These are phyloP conservation scores for Garrulus glandarius DNA, from an alignment of 2,797 vertebrate species.

Conservation along the genomic window DNA sequence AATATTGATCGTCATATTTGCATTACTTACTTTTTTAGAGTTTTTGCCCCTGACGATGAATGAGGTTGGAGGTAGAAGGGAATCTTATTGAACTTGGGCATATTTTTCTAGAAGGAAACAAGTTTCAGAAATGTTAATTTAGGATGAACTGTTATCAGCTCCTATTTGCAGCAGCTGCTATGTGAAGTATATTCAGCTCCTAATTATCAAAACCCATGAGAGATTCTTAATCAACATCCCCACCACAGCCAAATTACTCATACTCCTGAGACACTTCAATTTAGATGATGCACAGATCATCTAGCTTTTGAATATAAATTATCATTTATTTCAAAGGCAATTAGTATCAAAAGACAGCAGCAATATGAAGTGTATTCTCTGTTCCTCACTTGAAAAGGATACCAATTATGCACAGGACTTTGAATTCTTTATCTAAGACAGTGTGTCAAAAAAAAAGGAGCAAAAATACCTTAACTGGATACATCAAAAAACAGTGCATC, in stretches of 20 bases:
- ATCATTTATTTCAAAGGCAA: conserved; percentile 5
- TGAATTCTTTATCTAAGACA: background rate
- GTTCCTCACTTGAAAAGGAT: background rate
- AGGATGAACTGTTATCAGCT: background rate
- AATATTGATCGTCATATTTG: background rate
- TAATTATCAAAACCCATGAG: conserved; percentile 19
- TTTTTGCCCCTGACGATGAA: conserved; percentile 98
- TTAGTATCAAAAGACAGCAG: background rate
- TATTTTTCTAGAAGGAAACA: conserved; percentile 91
- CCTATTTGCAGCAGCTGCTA: background rate
- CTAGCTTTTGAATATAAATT: background rate
- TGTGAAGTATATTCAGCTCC: background rate
- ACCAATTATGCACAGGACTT: background rate
- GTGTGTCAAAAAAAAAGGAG: background rate
- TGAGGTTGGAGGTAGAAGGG: conserved; percentile 99
- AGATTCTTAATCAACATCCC: conserved; percentile 12
- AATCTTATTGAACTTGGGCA: conserved; percentile 99
- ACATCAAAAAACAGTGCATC: background rate
- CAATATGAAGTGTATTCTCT: background rate
- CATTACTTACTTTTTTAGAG: conserved; percentile 93
- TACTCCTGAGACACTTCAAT: conserved; percentile 1
- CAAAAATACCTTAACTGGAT: background rate
- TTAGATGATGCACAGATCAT: background rate
- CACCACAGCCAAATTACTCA: background rate
- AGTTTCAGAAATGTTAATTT: background rate